Conservation (phyloP, 1,140 invertebrate genomes). For the Hydropsyche tenuis region DNA sequence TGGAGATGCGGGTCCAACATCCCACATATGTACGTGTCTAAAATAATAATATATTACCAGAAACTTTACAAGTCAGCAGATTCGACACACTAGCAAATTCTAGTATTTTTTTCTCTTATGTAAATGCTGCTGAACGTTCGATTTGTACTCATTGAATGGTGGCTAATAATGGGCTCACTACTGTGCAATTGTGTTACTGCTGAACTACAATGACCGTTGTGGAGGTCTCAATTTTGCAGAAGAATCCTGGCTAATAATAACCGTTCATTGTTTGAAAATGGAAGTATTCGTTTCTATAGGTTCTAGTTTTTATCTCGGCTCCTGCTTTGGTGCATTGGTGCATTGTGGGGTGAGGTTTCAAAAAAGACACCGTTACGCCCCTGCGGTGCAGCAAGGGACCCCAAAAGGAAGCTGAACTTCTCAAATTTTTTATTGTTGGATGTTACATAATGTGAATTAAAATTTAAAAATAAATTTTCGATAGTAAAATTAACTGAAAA, state of each 20-base stretch:
- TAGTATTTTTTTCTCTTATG: not conserved
- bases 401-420: not conserved
- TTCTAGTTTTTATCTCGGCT: slow-evolving; percentile 22
- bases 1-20: slow-evolving; percentile 1
- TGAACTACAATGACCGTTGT: slow-evolving; percentile 27
- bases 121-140: not conserved
- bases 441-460: no score
- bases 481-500: no score
- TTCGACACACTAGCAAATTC: not conserved
- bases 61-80: not conserved
- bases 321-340: slow-evolving; percentile 13
- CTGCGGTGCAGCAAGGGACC: slow-evolving; percentile 21
- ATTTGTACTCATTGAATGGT: slow-evolving; percentile 34
- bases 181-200: slow-evolving; percentile 18
- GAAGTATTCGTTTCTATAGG: slow-evolving; percentile 37
- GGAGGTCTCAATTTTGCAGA: slow-evolving; percentile 49
- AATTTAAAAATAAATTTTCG: no score
- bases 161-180: slow-evolving; percentile 25
- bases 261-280: slow-evolving; percentile 2
- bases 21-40: not conserved
- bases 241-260: slow-evolving; percentile 42
- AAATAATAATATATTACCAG: not conserved
- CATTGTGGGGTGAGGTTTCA: slow-evolving; percentile 23
- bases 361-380: slow-evolving; percentile 48
- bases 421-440: no score